Percentiles rank a stretch among this genome's conserved stretches.
These are phyloP conservation scores for Picathartes gymnocephalus DNA, from an alignment of 2,113 vertebrate genomes.

Conservation along the genomic window DNA sequence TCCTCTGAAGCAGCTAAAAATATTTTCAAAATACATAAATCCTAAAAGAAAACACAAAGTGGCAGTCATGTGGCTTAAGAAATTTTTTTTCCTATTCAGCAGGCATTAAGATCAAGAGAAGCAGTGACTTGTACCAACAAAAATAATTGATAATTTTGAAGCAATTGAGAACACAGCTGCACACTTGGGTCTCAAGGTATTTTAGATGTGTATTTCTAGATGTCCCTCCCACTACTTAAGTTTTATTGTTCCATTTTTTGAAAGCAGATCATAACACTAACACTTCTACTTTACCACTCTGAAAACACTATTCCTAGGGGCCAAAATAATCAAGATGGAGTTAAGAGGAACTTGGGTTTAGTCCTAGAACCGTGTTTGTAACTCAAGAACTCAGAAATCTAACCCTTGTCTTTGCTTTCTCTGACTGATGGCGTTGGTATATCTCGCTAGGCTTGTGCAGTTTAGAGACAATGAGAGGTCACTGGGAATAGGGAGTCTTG, in stretches of 20 bases:
- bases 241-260: not conserved
- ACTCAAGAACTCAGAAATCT: not conserved
- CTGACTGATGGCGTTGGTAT: rapidly evolving
- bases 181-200: not conserved
- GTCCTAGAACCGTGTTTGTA: not conserved
- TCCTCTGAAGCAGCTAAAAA: conserved; percentile 25
- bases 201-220: not conserved
- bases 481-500: no score
- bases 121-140: conserved; percentile 5
- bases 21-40: conserved; percentile 41
- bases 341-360: not conserved
- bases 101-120: conserved; percentile 15
- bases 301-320: not conserved
- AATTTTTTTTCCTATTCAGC: not conserved
- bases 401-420: not conserved
- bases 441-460: rapidly evolving
- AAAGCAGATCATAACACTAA: not conserved
- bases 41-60: conserved; percentile 48
- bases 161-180: not conserved
- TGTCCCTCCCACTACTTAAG: not conserved
- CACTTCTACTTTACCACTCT: not conserved
- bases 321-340: not conserved
- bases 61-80: not conserved
- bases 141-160: conserved; percentile 41
- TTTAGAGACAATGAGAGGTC: not conserved